Evolutionary conservation across 2,797 vertebrate species (phyloP).

Genomic region (Morelia viridis): DNA sequence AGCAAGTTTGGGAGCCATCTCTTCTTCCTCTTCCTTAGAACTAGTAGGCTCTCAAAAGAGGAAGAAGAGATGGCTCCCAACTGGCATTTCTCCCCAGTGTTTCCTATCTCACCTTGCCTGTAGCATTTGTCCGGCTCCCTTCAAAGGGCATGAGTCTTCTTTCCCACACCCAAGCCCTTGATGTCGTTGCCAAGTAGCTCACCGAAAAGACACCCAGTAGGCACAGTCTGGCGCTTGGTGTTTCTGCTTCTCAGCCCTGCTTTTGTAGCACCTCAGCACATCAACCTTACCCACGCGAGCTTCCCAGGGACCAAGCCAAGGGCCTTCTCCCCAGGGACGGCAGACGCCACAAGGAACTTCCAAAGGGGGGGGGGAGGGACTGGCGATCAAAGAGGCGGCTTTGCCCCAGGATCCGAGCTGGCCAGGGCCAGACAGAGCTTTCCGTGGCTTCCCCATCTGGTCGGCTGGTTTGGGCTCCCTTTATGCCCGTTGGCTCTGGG

Average conservation of each 20-base stretch:
- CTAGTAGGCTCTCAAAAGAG: too few relatives aligned
- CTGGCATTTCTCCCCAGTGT: background rate
- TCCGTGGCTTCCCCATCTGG: too few relatives aligned
- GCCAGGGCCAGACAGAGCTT: too few relatives aligned
- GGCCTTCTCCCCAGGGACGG: too few relatives aligned
- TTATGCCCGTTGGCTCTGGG: too few relatives aligned
- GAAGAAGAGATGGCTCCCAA: too few relatives aligned
- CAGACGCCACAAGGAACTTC: too few relatives aligned
- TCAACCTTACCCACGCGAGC: conserved; percentile 32
- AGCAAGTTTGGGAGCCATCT: conserved; percentile 7
- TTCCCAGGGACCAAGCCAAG: conserved; percentile 47
- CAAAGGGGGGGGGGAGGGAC: too few relatives aligned
- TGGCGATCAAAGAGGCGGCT: too few relatives aligned
- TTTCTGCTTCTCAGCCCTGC: background rate
- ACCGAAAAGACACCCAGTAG: conserved; percentile 6
- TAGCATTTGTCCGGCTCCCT: conserved; percentile 24
- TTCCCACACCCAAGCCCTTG: conserved; percentile 41
- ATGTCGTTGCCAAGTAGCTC: conserved; percentile 51
- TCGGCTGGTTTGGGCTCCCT: too few relatives aligned
- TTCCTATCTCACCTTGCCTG: conserved; percentile 28
- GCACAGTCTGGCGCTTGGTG: background rate
- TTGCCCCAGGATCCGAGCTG: too few relatives aligned
- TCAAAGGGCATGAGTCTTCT: conserved; percentile 19
- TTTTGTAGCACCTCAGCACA: conserved; percentile 27
- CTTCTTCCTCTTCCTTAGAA: background rate